A percentile compares a stretch with the other conserved stretches of the same genome.
phyloP scores from a whole-genome alignment of 2,888 invertebrate species.

The Nemoura dubitans region DNA sequence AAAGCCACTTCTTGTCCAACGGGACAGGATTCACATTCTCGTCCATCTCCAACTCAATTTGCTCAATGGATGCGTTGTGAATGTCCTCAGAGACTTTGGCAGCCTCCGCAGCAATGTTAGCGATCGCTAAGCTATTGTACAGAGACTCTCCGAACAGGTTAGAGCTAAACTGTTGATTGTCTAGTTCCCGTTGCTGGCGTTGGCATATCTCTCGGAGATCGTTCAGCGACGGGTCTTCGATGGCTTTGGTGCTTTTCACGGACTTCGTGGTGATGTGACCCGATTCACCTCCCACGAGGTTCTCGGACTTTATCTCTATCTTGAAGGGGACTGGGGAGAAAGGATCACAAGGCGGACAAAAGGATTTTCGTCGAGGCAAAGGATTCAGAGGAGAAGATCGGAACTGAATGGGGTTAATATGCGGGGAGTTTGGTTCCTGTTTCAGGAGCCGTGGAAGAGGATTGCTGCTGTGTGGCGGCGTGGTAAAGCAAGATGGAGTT shows the following conservation, averaged over 20 bases:
- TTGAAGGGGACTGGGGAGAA: neutral
- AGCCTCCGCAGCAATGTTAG: slow-evolving; percentile 30
- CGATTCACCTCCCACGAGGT: neutral
- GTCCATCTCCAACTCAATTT: neutral
- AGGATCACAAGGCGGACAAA: neutral
- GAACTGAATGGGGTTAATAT: neutral
- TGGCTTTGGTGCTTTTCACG: neutral
- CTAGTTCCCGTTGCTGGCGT: slow-evolving; percentile 15
- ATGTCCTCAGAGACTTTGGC: slow-evolving; percentile 32
- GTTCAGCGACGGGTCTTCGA: neutral
- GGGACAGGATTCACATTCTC: slow-evolving; percentile 34
- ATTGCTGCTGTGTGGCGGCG: neutral
- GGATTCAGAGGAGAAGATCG: neutral
- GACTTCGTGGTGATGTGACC: neutral
- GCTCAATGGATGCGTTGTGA: slow-evolving; percentile 30
- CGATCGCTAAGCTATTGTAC: neutral
- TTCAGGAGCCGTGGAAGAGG: neutral
- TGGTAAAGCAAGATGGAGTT: neutral
- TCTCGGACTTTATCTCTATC: neutral
- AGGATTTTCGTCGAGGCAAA: no score
- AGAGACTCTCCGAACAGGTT: neutral
- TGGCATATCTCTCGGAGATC: slow-evolving; percentile 3
- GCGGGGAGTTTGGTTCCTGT: neutral
- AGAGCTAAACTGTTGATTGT: slow-evolving; percentile 7
- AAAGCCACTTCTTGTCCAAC: slow-evolving; percentile 30